Evolutionary conservation across 2,888 invertebrate genomes (phyloP).

Genomic region (Apoda limacodes): DNA sequence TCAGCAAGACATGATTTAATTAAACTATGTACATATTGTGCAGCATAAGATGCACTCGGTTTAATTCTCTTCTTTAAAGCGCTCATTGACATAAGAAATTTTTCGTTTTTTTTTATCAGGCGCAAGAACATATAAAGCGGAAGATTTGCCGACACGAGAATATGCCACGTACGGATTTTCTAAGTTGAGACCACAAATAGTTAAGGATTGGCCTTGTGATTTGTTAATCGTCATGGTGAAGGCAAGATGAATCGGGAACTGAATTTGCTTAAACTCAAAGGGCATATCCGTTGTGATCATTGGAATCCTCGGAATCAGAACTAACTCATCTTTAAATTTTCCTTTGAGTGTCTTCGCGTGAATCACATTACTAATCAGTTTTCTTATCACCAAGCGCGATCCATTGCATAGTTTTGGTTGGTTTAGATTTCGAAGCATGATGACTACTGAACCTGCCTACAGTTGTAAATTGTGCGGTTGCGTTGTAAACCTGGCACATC

Average conservation of each 20-base stretch:
- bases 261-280: conserved; percentile 15
- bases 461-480: conserved; percentile 4
- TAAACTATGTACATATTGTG: too few species aligned
- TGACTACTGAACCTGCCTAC: conserved; percentile 2
- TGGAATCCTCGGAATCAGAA: conserved; percentile 8
- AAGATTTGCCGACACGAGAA: too few species aligned
- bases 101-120: too few species aligned
- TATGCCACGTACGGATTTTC: too few species aligned
- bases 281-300: conserved; percentile 7
- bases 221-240: conserved; percentile 19
- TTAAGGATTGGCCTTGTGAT: conserved; percentile 16
- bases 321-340: conserved; percentile 11
- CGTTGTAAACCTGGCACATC: conserved; percentile 4
- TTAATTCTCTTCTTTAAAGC: too few species aligned
- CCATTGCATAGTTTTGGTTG: conserved; percentile 2
- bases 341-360: conserved; percentile 4
- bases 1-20: too few species aligned
- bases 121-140: too few species aligned
- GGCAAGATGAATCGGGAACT: conserved; percentile 20
- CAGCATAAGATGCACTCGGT: too few species aligned
- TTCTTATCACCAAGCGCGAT: conserved; percentile 7
- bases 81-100: too few species aligned
- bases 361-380: conserved; percentile 12
- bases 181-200: too few species aligned
- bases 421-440: conserved; percentile 3